A percentile compares a stretch with the other conserved stretches of the same genome.
phyloP scores from a whole-genome alignment of 2,113 vertebrate species.

The Etheostoma spectabile region DNA sequence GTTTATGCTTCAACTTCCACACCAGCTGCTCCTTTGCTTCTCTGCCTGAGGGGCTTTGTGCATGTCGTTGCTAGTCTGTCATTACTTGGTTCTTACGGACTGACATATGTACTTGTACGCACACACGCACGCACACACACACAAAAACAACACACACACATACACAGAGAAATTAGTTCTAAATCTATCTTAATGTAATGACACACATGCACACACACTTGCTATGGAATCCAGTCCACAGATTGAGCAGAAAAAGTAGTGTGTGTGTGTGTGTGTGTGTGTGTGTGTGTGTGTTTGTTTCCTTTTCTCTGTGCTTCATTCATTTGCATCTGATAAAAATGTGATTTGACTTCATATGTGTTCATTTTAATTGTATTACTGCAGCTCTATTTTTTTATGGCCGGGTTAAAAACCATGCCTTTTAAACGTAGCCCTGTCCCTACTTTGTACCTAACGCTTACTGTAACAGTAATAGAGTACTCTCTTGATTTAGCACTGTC shows the following conservation, averaged over 20 bases:
- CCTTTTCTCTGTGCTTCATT: neutral
- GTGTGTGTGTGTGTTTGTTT: conserved; percentile 8
- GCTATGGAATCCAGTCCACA: conserved; percentile 14
- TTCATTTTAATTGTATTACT: neutral
- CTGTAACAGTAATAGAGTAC: neutral
- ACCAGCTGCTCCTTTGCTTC: conserved; percentile 57
- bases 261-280: conserved; percentile 19
- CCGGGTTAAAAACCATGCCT: neutral
- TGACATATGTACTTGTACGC: conserved; percentile 37
- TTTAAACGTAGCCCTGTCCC: neutral
- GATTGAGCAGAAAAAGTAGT: too few species aligned
- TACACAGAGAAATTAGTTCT: conserved; percentile 24
- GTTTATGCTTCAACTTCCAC: conserved; percentile 56
- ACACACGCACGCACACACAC: conserved; percentile 6
- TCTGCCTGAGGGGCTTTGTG: conserved; percentile 49
- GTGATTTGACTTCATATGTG: neutral
- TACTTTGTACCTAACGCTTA: neutral
- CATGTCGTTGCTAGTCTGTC: conserved; percentile 52
- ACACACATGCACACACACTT: conserved; percentile 11
- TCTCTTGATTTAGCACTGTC: neutral
- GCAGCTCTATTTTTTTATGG: neutral
- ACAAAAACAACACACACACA: conserved; percentile 1
- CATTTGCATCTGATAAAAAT: conserved; percentile 6
- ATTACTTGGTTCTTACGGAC: conserved; percentile 55
- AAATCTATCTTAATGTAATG: conserved; percentile 36